Evolutionary conservation across 2,888 invertebrate species (phyloP).

Genomic region (Neoitamus cyanurus): DNA sequence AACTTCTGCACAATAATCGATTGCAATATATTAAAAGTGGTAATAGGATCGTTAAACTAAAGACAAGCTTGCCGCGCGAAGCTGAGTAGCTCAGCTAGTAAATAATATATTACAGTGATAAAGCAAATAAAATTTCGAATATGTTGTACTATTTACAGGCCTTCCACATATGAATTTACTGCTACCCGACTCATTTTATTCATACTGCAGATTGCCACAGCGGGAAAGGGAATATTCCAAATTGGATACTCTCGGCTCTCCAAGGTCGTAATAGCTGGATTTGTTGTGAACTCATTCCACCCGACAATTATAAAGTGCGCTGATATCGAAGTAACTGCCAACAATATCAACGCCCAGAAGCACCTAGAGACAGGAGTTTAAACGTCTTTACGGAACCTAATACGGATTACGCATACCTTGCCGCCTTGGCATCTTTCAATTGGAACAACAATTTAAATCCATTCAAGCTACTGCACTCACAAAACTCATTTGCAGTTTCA

Average conservation of each 20-base stretch:
- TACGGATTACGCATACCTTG: not conserved
- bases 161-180: conserved; percentile 60
- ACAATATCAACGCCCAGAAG: conserved; percentile 52
- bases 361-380: not conserved
- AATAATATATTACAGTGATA: too few relatives aligned
- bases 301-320: conserved; percentile 55
- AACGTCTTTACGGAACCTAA: not conserved
- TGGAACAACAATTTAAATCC: conserved; percentile 46
- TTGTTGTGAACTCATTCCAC: conserved; percentile 57
- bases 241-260: conserved; percentile 68
- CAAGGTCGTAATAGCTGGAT: conserved; percentile 67
- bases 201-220: conserved; percentile 69
- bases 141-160: conserved; percentile 63
- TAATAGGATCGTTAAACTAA: too few relatives aligned
- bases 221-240: conserved; percentile 69
- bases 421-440: not conserved
- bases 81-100: too few relatives aligned
- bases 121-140: too few relatives aligned
- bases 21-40: too few relatives aligned
- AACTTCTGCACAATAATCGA: too few relatives aligned
- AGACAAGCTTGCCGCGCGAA: too few relatives aligned
- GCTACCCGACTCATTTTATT: conserved; percentile 70
- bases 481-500: conserved; percentile 44
- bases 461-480: conserved; percentile 45
- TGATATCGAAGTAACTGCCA: conserved; percentile 55